A percentile compares a stretch with the other conserved stretches of the same genome.
Evolutionary conservation across 2,113 vertebrate species (phyloP).

Genomic region (Prochilodus magdalenae): DNA sequence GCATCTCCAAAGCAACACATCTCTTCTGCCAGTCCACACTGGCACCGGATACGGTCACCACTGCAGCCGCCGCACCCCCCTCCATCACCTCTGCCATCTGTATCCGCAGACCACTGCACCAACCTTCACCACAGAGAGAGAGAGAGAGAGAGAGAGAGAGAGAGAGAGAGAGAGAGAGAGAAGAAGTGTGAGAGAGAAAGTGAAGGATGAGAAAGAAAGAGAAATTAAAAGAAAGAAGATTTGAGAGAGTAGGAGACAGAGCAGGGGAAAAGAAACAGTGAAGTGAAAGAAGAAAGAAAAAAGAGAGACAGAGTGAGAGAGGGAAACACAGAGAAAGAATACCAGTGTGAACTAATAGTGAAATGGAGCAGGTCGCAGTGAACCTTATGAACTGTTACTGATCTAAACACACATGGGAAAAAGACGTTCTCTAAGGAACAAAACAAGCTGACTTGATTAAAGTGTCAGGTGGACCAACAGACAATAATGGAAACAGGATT

Average conservation of each 20-base stretch:
- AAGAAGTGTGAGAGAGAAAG: not conserved
- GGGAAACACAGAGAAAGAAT: not conserved
- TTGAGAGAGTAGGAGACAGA: no score
- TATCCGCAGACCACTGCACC: not conserved
- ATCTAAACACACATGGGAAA: no score
- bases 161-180: slow-evolving; percentile 1
- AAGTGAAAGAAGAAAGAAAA: no score
- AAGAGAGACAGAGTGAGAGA: not conserved
- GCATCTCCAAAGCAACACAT: slow-evolving; percentile 84
- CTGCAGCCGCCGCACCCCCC: slow-evolving; percentile 63
- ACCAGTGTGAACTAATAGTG: not conserved
- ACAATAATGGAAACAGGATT: not conserved
- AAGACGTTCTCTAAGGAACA: not conserved
- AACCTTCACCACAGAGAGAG: slow-evolving; percentile 34
- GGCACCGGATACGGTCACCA: slow-evolving; percentile 40
- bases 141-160: not conserved
- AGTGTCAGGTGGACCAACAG: not conserved
- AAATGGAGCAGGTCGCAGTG: not conserved
- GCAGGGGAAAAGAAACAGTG: no score
- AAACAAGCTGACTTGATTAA: not conserved
- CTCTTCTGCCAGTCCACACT: slow-evolving; percentile 86
- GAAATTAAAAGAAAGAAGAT: no score
- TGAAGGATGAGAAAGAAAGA: no score
- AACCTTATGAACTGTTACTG: not conserved
- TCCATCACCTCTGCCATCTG: slow-evolving; percentile 78